Evolutionary conservation across 2,888 invertebrate species (phyloP).

Genomic region (Apeira syringaria): DNA sequence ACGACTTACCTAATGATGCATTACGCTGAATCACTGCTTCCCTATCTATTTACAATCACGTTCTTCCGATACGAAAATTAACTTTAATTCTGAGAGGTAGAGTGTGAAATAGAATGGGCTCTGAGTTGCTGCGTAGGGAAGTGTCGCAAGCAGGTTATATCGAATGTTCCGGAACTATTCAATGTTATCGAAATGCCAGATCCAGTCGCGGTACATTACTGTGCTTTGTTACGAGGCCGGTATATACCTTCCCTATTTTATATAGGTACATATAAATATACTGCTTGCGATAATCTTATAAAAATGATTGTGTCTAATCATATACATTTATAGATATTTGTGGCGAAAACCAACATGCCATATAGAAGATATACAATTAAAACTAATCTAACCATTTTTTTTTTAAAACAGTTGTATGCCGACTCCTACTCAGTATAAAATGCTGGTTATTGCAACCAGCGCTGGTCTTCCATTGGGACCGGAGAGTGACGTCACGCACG

Average conservation of each 20-base stretch:
- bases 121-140: slow-evolving; percentile 23
- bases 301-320: too few relatives aligned
- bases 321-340: too few relatives aligned
- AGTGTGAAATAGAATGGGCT: neutral
- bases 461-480: too few relatives aligned
- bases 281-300: too few relatives aligned
- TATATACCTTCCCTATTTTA: slow-evolving; percentile 7
- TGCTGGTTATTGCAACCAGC: too few relatives aligned
- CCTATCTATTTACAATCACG: slow-evolving; percentile 38
- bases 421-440: too few relatives aligned
- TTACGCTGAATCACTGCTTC: slow-evolving; percentile 52
- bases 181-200: slow-evolving; percentile 50
- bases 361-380: too few relatives aligned
- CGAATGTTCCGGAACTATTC: slow-evolving; percentile 47
- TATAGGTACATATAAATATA: neutral
- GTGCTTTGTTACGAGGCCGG: slow-evolving; percentile 2
- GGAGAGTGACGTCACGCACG: too few relatives aligned
- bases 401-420: too few relatives aligned
- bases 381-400: too few relatives aligned
- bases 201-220: slow-evolving; percentile 31
- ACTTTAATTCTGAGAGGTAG: slow-evolving; percentile 4
- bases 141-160: slow-evolving; percentile 52
- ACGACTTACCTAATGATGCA: slow-evolving; percentile 58
- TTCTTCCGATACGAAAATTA: slow-evolving; percentile 23
- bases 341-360: too few relatives aligned